Evolutionary conservation across 2,113 vertebrate species (phyloP).

Genomic region (Piprites chloris): DNA sequence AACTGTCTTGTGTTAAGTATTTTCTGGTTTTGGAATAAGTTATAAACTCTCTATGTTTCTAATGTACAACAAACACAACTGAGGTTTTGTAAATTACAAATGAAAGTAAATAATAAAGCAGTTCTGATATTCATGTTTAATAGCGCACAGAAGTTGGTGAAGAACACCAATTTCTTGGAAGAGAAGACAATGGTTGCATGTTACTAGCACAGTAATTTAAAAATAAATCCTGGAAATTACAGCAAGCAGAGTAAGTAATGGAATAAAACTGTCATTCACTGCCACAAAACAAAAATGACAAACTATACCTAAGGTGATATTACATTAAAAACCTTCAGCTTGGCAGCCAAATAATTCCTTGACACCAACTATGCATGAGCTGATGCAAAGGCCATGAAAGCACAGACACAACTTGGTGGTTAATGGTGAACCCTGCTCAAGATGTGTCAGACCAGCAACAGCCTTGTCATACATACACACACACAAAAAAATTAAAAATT

Average conservation of each 20-base stretch:
- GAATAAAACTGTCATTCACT: background rate
- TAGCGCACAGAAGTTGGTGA: background rate
- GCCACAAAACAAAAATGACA: background rate
- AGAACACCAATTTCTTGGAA: background rate
- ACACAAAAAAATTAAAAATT: background rate
- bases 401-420: background rate
- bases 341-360: background rate
- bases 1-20: background rate
- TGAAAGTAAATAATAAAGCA: background rate
- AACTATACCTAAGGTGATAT: background rate
- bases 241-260: background rate
- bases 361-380: background rate
- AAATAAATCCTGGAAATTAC: background rate
- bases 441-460: background rate
- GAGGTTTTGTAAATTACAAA: background rate
- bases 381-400: background rate
- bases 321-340: background rate
- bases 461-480: fast-evolving
- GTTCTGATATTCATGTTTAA: background rate
- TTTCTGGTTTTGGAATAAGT: background rate
- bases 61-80: background rate
- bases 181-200: background rate
- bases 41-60: background rate
- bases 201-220: background rate
- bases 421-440: background rate